Conservation (phyloP, 2,888 invertebrate genomes). For the Aethes cnicana region DNA sequence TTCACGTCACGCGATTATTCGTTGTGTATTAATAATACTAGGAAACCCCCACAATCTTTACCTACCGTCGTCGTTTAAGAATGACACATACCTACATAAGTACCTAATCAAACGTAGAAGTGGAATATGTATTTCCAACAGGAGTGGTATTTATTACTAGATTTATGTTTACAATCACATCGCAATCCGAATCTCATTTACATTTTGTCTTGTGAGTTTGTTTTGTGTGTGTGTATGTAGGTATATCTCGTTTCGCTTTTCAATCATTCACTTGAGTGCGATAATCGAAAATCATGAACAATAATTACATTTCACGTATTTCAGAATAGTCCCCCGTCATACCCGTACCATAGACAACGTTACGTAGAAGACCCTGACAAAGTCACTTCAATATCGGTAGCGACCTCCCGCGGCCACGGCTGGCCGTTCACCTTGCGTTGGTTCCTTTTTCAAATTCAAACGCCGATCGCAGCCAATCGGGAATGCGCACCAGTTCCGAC, state of each 20-base stretch:
- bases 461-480: constrained; percentile 11
- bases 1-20: no score
- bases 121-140: no score
- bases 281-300: no score
- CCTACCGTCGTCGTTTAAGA: no score
- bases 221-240: no score
- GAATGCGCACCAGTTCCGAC: not conserved
- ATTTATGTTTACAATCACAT: constrained; percentile 12
- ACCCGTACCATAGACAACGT: constrained; percentile 14
- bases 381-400: constrained; percentile 45
- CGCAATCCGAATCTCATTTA: not conserved
- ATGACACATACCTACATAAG: no score
- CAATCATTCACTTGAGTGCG: no score
- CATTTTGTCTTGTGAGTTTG: no score
- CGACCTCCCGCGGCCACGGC: constrained; percentile 63
- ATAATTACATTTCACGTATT: not conserved
- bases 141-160: constrained; percentile 1
- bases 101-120: no score
- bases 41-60: no score
- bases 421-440: constrained; percentile 62
- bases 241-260: no score
- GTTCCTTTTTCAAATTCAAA: constrained; percentile 25
- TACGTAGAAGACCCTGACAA: constrained; percentile 31
- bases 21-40: no score
- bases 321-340: constrained; percentile 1